A percentile compares a stretch with the other conserved stretches of the same genome.
These are phyloP conservation scores for Argyrosomus regius DNA, from an alignment of 2,797 vertebrate genomes.

Conservation along the genomic window DNA sequence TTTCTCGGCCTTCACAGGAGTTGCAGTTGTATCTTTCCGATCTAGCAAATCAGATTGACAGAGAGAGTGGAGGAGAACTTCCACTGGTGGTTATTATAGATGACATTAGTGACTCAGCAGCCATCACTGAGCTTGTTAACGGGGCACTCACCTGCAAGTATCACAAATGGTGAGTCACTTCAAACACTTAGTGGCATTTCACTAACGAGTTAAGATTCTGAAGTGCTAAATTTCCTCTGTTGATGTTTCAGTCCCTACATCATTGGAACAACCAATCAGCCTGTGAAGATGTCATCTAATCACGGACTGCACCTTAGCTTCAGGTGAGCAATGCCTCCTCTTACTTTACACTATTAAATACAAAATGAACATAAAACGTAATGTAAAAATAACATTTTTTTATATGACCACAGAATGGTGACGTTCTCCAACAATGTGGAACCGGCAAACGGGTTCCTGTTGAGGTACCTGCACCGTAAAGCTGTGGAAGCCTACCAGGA, in stretches of 20 bases:
- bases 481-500: conserved; percentile 88
- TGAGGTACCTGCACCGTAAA: conserved; percentile 95
- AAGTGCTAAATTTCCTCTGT: background rate
- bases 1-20: conserved; percentile 84
- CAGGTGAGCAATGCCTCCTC: conserved; percentile 83
- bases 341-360: background rate
- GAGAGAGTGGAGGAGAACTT: conserved; percentile 90
- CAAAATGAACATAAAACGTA: background rate
- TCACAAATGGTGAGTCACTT: conserved; percentile 94
- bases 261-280: conserved; percentile 97
- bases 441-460: conserved; percentile 94
- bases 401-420: conserved; percentile 89
- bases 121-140: conserved; percentile 94
- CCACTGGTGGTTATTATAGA: conserved; percentile 96
- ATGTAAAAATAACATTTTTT: background rate
- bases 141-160: conserved; percentile 98
- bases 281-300: conserved; percentile 95
- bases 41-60: conserved; percentile 95
- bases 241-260: conserved; percentile 90
- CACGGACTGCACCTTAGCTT: conserved; percentile 97
- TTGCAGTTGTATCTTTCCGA: conserved; percentile 95
- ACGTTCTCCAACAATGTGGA: conserved; percentile 98
- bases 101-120: conserved; percentile 91
- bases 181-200: background rate
- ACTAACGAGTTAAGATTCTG: background rate